These are phyloP conservation scores for Pedetes capensis DNA, from an alignment of 2,113 vertebrate genomes.

Conservation along the genomic window DNA sequence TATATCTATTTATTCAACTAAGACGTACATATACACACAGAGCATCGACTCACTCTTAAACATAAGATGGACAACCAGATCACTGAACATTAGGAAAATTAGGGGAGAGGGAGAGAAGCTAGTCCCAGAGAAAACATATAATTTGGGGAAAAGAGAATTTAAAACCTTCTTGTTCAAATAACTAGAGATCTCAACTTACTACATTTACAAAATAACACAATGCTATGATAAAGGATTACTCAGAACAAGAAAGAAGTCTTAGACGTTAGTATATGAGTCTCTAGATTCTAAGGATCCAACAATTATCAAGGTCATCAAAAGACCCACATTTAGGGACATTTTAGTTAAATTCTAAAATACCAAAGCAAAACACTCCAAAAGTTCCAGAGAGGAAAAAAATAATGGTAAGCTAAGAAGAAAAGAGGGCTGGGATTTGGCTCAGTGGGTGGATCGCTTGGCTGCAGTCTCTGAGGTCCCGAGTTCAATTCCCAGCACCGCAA, in stretches of 20 bases:
- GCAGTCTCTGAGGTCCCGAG: too few species aligned
- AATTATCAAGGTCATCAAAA: neutral
- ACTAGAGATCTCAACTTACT: neutral
- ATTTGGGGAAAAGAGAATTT: neutral
- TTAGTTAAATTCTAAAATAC: conserved; percentile 21
- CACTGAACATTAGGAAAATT: neutral
- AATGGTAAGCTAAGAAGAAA: neutral
- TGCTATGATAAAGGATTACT: neutral
- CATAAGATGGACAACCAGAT: neutral
- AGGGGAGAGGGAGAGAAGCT: neutral
- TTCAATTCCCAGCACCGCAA: too few species aligned
- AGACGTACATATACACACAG: neutral
- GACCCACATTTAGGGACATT: neutral
- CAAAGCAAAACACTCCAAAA: neutral
- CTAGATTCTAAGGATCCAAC: conserved; percentile 6
- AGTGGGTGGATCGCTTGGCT: too few species aligned
- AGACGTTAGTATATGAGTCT: neutral
- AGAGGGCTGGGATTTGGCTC: too few species aligned
- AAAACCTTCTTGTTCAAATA: neutral
- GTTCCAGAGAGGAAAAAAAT: neutral
- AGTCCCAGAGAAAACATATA: neutral
- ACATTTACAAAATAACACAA: neutral
- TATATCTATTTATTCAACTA: neutral
- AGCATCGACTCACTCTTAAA: conserved; percentile 6
- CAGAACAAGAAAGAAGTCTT: neutral